A percentile compares a stretch with the other conserved stretches of the same genome.
Conservation (phyloP, 92 coral and sea anemone genomes). For the Anthopleura xanthogrammica region DNA sequence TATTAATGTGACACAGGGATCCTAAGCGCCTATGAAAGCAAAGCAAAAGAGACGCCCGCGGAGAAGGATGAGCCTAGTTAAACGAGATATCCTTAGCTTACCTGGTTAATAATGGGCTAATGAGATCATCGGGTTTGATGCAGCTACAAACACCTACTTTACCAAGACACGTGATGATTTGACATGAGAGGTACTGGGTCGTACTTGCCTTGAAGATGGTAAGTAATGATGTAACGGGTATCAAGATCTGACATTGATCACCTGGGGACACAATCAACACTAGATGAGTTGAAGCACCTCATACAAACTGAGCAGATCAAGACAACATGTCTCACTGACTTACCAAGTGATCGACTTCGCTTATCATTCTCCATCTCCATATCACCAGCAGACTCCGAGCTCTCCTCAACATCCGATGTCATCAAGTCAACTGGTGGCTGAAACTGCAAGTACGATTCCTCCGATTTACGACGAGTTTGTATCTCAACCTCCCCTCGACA, state of each 20-base stretch:
- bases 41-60: too few relatives aligned
- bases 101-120: conserved; percentile 64
- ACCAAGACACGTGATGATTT: conserved; percentile 53
- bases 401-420: conserved; percentile 78
- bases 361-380: conserved; percentile 76
- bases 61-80: too few relatives aligned
- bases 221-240: conserved; percentile 55
- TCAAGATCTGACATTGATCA: conserved; percentile 60
- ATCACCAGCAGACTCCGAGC: conserved; percentile 87
- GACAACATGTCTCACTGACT: not conserved
- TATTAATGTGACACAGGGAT: too few relatives aligned
- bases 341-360: conserved; percentile 50
- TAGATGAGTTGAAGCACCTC: too few relatives aligned
- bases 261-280: conserved; percentile 19
- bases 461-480: conserved; percentile 26
- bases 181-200: conserved; percentile 51
- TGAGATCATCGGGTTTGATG: conserved; percentile 57
- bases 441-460: conserved; percentile 18
- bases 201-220: conserved; percentile 62
- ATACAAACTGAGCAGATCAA: not conserved
- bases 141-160: conserved; percentile 79
- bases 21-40: too few relatives aligned
- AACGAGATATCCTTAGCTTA: conserved; percentile 3
- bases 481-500: conserved; percentile 31
- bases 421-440: conserved; percentile 19